phyloP scores from a whole-genome alignment of 1,140 invertebrate species.

The Nasonia giraulti region DNA sequence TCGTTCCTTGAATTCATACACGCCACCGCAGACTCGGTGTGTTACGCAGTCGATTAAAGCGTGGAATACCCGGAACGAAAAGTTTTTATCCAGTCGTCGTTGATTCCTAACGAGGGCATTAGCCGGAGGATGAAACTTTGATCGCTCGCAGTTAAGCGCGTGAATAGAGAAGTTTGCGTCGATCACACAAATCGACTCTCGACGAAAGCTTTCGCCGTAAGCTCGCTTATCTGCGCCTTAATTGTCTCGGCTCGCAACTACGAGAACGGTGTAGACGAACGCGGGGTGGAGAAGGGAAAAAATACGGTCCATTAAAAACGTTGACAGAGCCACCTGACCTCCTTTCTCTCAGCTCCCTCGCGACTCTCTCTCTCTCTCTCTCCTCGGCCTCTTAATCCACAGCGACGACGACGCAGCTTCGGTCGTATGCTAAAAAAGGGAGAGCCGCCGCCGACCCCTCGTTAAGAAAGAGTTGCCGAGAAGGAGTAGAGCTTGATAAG shows the following conservation, averaged over 20 bases:
- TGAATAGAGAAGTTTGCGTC: too few relatives aligned
- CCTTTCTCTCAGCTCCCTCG: conserved; percentile 29
- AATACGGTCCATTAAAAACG: conserved; percentile 48
- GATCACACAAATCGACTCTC: neutral
- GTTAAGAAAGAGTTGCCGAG: neutral
- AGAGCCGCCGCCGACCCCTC: neutral
- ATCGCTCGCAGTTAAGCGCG: too few relatives aligned
- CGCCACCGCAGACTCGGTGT: neutral
- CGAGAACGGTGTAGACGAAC: neutral
- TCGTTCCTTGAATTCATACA: neutral
- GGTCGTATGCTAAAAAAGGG: neutral
- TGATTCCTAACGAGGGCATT: too few relatives aligned
- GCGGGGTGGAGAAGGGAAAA: neutral
- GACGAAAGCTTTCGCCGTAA: neutral
- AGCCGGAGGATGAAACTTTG: too few relatives aligned
- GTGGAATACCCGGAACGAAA: too few relatives aligned
- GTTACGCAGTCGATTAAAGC: too few relatives aligned
- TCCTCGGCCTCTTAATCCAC: conserved; percentile 21
- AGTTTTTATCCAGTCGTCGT: too few relatives aligned
- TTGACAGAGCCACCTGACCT: conserved; percentile 52
- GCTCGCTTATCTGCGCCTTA: conserved; percentile 31
- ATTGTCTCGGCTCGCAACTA: conserved; percentile 7
- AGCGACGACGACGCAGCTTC: conserved; percentile 7
- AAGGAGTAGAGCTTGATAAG: neutral
- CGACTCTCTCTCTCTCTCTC: conserved; percentile 24